Evolutionary conservation across 2,888 invertebrate species (phyloP).

Genomic region (Dryococelus australis): DNA sequence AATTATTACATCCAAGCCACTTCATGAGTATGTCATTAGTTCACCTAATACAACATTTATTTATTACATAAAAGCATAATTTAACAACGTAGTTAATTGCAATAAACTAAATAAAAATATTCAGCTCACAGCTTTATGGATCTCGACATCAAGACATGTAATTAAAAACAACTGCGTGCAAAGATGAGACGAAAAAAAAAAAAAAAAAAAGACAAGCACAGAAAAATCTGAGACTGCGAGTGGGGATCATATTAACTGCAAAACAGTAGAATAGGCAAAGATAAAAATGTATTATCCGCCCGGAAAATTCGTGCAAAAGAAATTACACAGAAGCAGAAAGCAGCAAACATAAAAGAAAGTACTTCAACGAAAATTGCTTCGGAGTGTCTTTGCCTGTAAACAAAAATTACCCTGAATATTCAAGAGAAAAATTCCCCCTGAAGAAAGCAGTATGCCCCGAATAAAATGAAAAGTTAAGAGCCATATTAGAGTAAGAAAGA

Average conservation of each 20-base stretch:
- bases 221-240: neutral
- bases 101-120: too few species aligned
- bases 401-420: neutral
- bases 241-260: neutral
- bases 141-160: too few species aligned
- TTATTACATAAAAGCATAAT: too few species aligned
- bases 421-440: neutral
- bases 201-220: neutral
- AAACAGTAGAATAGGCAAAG: neutral
- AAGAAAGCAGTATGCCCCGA: neutral
- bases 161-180: neutral
- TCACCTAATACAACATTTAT: too few species aligned
- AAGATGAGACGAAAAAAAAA: neutral
- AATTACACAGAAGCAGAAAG: neutral
- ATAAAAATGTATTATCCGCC: neutral
- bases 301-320: neutral
- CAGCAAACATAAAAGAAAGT: neutral
- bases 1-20: too few species aligned
- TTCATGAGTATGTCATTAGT: too few species aligned
- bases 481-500: neutral
- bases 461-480: neutral
- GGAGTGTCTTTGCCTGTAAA: neutral
- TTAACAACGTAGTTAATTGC: too few species aligned
- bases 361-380: neutral
- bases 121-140: too few species aligned